Evolutionary conservation across 2,888 invertebrate species (phyloP).

Genomic region (Heliconius aoede): DNA sequence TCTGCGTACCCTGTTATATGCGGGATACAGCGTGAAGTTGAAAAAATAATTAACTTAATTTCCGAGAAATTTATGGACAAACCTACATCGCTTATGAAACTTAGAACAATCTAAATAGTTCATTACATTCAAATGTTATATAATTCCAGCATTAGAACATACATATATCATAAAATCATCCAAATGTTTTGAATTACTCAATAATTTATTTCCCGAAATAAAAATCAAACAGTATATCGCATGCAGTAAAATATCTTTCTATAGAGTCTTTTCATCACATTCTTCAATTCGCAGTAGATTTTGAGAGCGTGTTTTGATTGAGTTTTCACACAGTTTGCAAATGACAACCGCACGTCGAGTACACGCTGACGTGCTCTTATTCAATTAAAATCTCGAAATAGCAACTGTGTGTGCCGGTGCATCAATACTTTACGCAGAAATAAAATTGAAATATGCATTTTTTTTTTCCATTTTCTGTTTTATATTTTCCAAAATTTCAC

Average conservation of each 20-base stretch:
- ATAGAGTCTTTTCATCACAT: not conserved
- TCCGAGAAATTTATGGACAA: not conserved
- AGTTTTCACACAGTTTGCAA: constrained; percentile 14
- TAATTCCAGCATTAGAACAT: not conserved
- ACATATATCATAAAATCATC: not conserved
- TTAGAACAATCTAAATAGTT: not conserved
- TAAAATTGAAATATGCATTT: not conserved
- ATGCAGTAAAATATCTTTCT: not conserved
- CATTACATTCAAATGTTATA: not conserved
- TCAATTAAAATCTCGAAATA: constrained; percentile 13
- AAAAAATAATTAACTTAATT: not conserved
- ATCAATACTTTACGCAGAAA: not conserved
- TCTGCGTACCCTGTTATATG: too few relatives aligned
- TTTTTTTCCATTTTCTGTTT: not conserved
- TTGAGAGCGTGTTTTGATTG: not conserved
- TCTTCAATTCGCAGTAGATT: not conserved
- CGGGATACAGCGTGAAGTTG: too few relatives aligned
- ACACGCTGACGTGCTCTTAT: not conserved
- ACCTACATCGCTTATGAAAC: not conserved
- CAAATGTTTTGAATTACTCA: too few relatives aligned
- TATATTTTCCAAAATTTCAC: too few relatives aligned
- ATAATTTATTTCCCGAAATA: not conserved
- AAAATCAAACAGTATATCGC: not conserved
- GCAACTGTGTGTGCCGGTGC: not conserved
- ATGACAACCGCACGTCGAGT: constrained; percentile 16